A percentile compares a stretch with the other conserved stretches of the same genome.
phyloP scores from a whole-genome alignment of 2,113 vertebrate genomes.

The Lepisosteus osseus region DNA sequence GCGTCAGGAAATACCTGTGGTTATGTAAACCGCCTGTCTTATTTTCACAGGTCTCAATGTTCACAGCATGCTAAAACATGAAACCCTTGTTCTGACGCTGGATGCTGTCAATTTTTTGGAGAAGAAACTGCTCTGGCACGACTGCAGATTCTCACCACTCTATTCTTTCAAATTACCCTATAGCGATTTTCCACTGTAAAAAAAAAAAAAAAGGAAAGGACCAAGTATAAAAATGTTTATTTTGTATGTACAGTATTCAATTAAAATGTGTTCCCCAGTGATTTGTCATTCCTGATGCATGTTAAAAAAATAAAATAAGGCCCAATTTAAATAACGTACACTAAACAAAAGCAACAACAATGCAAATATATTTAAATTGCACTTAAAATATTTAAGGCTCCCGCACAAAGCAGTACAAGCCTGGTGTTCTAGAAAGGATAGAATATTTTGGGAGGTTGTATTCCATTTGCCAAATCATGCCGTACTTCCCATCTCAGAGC shows the following conservation, averaged over 20 bases:
- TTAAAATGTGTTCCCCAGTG: slow-evolving; percentile 11
- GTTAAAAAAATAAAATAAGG: slow-evolving; percentile 15
- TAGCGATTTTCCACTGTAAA: slow-evolving; percentile 57
- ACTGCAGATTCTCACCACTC: slow-evolving; percentile 60
- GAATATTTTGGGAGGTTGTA: slow-evolving; percentile 55
- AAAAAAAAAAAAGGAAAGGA: background rate
- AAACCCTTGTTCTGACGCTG: slow-evolving; percentile 75
- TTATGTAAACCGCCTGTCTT: background rate
- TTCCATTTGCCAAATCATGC: slow-evolving; percentile 71
- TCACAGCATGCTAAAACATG: slow-evolving; percentile 82
- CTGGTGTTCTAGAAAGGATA: slow-evolving; percentile 25
- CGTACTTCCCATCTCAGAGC: slow-evolving; percentile 79
- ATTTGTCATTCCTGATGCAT: slow-evolving; percentile 21
- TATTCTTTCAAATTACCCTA: slow-evolving; percentile 79
- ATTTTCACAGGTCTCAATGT: slow-evolving; percentile 75
- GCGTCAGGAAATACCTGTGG: background rate
- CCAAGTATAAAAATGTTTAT: slow-evolving; percentile 30
- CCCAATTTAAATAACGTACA: slow-evolving; percentile 23
- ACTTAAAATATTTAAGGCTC: slow-evolving; percentile 16
- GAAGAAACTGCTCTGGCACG: slow-evolving; percentile 81
- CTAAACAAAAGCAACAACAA: background rate
- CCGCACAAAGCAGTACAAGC: too few species aligned
- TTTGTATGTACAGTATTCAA: slow-evolving; percentile 30
- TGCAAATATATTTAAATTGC: background rate
- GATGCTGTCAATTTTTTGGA: slow-evolving; percentile 74